phyloP scores from a whole-genome alignment of 2,113 vertebrate genomes.

The Protobothrops mucrosquamatus region DNA sequence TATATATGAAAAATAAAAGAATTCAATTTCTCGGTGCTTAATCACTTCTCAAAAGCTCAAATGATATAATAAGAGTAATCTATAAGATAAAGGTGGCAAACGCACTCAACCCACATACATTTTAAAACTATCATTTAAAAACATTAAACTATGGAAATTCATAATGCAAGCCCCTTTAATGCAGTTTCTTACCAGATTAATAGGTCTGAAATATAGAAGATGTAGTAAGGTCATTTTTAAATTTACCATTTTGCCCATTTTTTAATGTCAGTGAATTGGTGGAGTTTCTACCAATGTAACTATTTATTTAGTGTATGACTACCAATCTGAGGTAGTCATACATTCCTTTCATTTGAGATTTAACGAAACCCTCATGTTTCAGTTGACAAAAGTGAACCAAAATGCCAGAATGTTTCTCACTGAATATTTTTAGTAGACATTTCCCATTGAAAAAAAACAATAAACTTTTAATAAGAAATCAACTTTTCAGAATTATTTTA shows the following conservation, averaged over 20 bases:
- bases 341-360: constrained; percentile 38
- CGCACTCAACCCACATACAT: not conserved
- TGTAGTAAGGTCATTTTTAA: not conserved
- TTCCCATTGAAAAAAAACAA: constrained; percentile 26
- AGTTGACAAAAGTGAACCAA: constrained; percentile 35
- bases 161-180: not conserved
- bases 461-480: not conserved
- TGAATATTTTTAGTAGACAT: constrained; percentile 2
- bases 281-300: constrained; percentile 49
- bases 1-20: not conserved
- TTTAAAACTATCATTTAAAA: not conserved
- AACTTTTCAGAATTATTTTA: not conserved
- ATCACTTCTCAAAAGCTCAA: not conserved
- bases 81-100: not conserved
- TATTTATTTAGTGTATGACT: constrained; percentile 8
- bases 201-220: not conserved
- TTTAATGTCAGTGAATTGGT: constrained; percentile 50
- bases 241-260: not conserved
- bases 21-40: not conserved
- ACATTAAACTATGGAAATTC: not conserved
- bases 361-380: constrained; percentile 42
- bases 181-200: not conserved
- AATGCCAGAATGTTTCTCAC: constrained; percentile 47
- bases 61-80: not conserved
- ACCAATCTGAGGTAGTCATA: constrained; percentile 39